phyloP scores from a whole-genome alignment of 2,888 invertebrate genomes.

The Bellardia bayeri region DNA sequence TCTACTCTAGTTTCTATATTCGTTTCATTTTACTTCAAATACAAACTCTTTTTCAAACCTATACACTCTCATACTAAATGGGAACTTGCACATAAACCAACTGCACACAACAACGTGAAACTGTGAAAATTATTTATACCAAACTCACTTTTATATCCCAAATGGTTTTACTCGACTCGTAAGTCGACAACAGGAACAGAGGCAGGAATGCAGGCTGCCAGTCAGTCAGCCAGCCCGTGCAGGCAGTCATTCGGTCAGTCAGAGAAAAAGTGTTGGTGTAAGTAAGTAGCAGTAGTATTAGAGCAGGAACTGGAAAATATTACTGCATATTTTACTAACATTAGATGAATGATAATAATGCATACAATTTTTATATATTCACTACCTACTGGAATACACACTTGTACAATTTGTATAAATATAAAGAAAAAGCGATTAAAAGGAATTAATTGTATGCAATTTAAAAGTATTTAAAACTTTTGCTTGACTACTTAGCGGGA shows the following conservation, averaged over 20 bases:
- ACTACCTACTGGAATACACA: conserved; percentile 3
- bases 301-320: conserved; percentile 41
- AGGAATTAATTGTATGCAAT: conserved; percentile 25
- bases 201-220: conserved; percentile 27
- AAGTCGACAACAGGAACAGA: conserved; percentile 49
- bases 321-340: conserved; percentile 32
- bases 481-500: too few relatives aligned
- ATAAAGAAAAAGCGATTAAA: not conserved
- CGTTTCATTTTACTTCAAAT: conserved; percentile 44
- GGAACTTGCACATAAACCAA: not conserved
- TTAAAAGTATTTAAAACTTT: too few relatives aligned
- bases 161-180: conserved; percentile 51
- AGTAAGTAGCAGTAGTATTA: conserved; percentile 6
- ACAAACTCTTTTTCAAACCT: not conserved
- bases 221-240: not conserved
- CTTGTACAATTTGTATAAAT: not conserved
- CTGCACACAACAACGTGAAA: conserved; percentile 29
- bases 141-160: conserved; percentile 63
- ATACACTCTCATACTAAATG: not conserved
- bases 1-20: conserved; percentile 70
- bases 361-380: conserved; percentile 22
- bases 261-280: not conserved
- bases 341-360: conserved; percentile 54
- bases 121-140: conserved; percentile 47
- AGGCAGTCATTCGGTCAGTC: not conserved